A percentile compares a stretch with the other conserved stretches of the same genome.
These are phyloP conservation scores for Morpho deidamia DNA, from an alignment of 2,888 invertebrate species.

Conservation along the genomic window DNA sequence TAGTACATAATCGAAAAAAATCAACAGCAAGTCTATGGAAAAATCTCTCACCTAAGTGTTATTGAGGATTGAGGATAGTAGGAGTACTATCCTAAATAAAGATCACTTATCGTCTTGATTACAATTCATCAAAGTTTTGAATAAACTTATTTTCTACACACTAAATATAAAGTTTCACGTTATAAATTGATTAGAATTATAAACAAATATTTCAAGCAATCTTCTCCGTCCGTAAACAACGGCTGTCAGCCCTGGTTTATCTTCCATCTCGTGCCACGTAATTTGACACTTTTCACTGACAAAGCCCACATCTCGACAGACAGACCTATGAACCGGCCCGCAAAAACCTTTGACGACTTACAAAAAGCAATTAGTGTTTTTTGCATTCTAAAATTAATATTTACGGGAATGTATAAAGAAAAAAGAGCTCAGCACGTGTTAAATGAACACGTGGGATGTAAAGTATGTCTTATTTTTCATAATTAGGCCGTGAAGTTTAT, in stretches of 20 bases:
- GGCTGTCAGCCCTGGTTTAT: slow-evolving; percentile 58
- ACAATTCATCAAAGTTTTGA: no score
- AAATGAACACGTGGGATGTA: slow-evolving; percentile 56
- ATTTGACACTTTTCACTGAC: slow-evolving; percentile 77
- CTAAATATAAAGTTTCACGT: background rate
- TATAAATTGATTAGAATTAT: background rate
- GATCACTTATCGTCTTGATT: no score
- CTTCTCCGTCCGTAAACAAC: slow-evolving; percentile 1
- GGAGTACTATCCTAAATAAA: no score
- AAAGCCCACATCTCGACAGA: slow-evolving; percentile 70
- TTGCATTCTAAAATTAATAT: slow-evolving; percentile 65
- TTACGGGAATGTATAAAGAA: slow-evolving; percentile 58
- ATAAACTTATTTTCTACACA: no score
- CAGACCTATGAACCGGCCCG: slow-evolving; percentile 49
- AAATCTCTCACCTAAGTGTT: no score
- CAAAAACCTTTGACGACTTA: slow-evolving; percentile 57
- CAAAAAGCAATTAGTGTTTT: slow-evolving; percentile 75
- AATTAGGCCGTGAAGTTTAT: slow-evolving; percentile 70
- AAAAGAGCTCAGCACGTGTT: slow-evolving; percentile 66
- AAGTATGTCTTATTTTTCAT: slow-evolving; percentile 74
- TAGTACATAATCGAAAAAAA: no score
- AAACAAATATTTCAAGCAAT: slow-evolving; percentile 3
- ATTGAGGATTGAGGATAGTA: no score
- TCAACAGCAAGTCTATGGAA: no score
- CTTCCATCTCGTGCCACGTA: slow-evolving; percentile 73